Conservation (phyloP, 2,797 vertebrate genomes). For the Setipinna tenuifilis region DNA sequence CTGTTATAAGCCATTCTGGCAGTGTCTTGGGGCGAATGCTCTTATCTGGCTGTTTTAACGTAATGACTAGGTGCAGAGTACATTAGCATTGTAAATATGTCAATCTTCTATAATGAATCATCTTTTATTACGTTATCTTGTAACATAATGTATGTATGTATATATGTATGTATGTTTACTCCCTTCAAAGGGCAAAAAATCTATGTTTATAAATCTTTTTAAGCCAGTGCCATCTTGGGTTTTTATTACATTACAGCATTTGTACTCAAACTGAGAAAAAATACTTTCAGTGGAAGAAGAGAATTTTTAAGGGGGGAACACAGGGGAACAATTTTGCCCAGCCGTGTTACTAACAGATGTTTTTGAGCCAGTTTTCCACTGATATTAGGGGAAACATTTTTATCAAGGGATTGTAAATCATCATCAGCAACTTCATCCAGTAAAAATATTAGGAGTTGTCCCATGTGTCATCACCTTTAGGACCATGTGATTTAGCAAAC, state of each 20-base stretch:
- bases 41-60: neutral
- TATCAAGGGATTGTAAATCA: too few species aligned
- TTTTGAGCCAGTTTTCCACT: too few species aligned
- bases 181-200: neutral
- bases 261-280: neutral
- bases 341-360: too few species aligned
- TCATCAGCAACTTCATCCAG: too few species aligned
- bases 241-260: neutral
- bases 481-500: too few species aligned
- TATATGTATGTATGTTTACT: neutral
- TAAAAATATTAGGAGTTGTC: too few species aligned
- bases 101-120: neutral
- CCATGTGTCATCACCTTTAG: too few species aligned
- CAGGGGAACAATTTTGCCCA: too few species aligned
- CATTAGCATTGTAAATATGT: constrained; percentile 10
- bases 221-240: neutral
- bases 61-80: neutral
- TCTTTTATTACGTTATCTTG: neutral
- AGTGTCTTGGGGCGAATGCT: neutral
- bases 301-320: too few species aligned
- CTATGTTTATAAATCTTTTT: neutral
- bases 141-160: neutral
- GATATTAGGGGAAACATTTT: too few species aligned
- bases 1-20: neutral
- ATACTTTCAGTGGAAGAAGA: too few species aligned